phyloP scores from a whole-genome alignment of 2,113 vertebrate genomes.

The Mastomys coucha region DNA sequence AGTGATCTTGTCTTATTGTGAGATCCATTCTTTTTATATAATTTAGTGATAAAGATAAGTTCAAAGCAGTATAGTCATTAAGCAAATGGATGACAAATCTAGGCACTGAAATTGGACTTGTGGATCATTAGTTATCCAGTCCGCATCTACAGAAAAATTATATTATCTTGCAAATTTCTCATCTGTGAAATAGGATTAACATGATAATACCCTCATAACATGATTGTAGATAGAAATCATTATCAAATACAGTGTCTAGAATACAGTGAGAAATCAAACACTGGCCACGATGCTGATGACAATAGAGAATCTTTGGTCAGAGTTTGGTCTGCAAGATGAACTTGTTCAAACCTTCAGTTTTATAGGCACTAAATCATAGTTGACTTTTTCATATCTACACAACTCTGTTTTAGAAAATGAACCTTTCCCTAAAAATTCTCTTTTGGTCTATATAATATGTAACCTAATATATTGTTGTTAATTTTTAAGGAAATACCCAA shows the following conservation, averaged over 20 bases:
- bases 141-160: not conserved
- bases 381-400: not conserved
- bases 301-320: not conserved
- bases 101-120: not conserved
- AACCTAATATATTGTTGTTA: not conserved
- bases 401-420: not conserved
- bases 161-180: not conserved
- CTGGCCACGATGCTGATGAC: not conserved
- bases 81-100: not conserved
- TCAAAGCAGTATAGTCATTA: not conserved
- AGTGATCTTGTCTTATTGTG: not conserved
- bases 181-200: not conserved
- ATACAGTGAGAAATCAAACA: not conserved
- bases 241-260: not conserved
- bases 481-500: not conserved
- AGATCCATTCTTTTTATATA: not conserved
- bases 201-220: fast-evolving
- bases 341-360: not conserved
- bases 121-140: not conserved
- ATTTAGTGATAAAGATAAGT: not conserved
- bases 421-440: not conserved
- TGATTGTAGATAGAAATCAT: not conserved
- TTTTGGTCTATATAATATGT: not conserved
- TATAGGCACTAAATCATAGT: not conserved
- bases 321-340: not conserved